Evolutionary conservation across 2,888 invertebrate species (phyloP), one percentile per base, ranked within the genome.

Genomic region (Saturnia japonica): DNA sequence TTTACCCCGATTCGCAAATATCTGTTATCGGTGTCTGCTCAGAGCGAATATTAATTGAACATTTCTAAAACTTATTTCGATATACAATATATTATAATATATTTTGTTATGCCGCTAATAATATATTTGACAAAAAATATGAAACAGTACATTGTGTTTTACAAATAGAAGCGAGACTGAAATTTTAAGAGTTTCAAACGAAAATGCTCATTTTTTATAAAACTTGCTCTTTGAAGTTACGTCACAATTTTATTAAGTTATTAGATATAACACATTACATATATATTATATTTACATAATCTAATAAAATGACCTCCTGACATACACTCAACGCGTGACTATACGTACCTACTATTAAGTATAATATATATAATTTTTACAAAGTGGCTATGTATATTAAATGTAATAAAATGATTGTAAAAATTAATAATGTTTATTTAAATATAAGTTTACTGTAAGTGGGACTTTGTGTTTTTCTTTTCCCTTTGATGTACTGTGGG

Each of bases 361-460:
- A 80, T 82, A 79, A n/a, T 78, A 80, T 83, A 84, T 84, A 85
- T 82, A 83, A 81, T 89, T 90, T 91, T 86, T 91, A 91, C 86
- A 89, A 89, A 86, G 80, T 91, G 88, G 89, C 91, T 91, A 90
- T 90, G 87, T 88, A 89, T 88, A 86, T 87, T 87, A 86, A 84
- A 82, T 86, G 82, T 91, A 86, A 85, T 88, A n/a, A 51, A 19
- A 87, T 88, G 86, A 86, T 85, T 90, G 85, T 90, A 85, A 88
- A 90, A 88, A 88, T 85, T 82, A 88, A 88, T 89, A 87, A 90
- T 85, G 83, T 82, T 83, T 80, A 85, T 87, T 79, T 85, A 82
- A 91, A 88, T 91, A 92, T 91, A 93, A 92, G 88, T 85, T 74
- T 89, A 86, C 79, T 85, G 69, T 92, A 91, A 91, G 88, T 83